Evolutionary conservation across 2,797 vertebrate genomes (phyloP), one percentile per base, ranked within the genome.

Genomic region (Luscinia megarhynchos): DNA sequence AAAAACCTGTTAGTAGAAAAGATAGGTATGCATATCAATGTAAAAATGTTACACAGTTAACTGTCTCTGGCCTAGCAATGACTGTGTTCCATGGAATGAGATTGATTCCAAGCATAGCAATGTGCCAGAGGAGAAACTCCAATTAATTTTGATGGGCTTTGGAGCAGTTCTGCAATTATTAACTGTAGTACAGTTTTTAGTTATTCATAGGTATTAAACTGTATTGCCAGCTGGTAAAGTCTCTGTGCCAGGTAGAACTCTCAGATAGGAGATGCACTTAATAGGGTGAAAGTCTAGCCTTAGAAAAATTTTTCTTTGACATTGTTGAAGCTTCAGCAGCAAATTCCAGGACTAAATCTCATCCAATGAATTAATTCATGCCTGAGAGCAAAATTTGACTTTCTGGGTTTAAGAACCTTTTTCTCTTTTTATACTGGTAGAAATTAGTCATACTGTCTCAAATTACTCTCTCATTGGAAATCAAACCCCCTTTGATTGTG

Each of bases 281-380:
- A 61, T 1, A 58, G 57, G 29, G 68, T 81, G 36, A 69, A 95
- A 87, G 78, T 87, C 43, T 64, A 92, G 41, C 38, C 43, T 61
- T 58, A 70, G 41, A 38, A 73, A 16, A 93, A 84, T 61, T 27
- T 87, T 58, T 62, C 32, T 76, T 86, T 85, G 81, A 89, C 27
- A 27, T 62, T 92, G 91, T 53, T 92, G 66, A 72, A 70, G 34
- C 79, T 92, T 74, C 85, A 94, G 46, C 58, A 93, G 62, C 61
- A 87, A 89, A 81, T 68, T 72, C 57, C 67, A 95, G 32, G 38
- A 75, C 46, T 50, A 74, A 84, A 54, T 59, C 29, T 62, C 72
- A 88, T 62, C 40, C 41, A 76, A 34, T 64, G 1, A 87, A 72
- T 83, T 64, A n/a, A 83, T 59, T 84, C 10, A 48, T 3, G 1